Evolutionary conservation across 2,888 invertebrate species (phyloP).

Genomic region (Tenthredo mesomela): DNA sequence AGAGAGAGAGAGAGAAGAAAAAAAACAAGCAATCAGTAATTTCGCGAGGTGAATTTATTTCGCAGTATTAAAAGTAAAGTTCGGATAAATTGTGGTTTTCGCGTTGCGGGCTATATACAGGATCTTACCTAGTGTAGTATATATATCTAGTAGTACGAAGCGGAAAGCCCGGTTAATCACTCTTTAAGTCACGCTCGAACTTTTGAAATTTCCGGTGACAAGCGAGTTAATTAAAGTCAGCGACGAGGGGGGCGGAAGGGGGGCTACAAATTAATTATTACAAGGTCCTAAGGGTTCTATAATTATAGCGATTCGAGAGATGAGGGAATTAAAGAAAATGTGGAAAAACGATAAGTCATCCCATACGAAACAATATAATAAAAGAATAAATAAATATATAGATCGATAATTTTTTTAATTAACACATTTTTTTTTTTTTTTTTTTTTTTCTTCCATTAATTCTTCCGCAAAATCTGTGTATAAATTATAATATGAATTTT

Average conservation of each 20-base stretch:
- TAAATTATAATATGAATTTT: not conserved
- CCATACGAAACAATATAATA: not conserved
- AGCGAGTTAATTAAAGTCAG: conserved; percentile 32
- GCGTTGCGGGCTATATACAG: not conserved
- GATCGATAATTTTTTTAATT: not conserved
- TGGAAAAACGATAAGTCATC: too few species aligned
- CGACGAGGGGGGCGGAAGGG: not conserved
- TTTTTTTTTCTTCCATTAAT: too few species aligned
- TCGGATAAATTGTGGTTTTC: not conserved
- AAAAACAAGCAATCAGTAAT: conserved; percentile 3
- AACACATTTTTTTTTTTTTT: too few species aligned
- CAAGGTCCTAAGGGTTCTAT: too few species aligned
- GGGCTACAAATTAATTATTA: conserved; percentile 31
- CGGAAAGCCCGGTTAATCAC: conserved; percentile 33
- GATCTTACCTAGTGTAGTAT: not conserved
- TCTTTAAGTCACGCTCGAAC: conserved; percentile 33
- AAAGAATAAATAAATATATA: not conserved
- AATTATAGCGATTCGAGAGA: too few species aligned
- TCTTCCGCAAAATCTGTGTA: not conserved
- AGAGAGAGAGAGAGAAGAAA: not conserved
- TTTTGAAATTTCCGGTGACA: conserved; percentile 46
- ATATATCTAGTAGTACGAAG: not conserved
- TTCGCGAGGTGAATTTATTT: not conserved
- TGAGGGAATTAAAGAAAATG: too few species aligned
- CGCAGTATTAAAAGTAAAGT: not conserved